Evolutionary conservation across 2,888 invertebrate genomes (phyloP).

Genomic region (Glomeris marginata): DNA sequence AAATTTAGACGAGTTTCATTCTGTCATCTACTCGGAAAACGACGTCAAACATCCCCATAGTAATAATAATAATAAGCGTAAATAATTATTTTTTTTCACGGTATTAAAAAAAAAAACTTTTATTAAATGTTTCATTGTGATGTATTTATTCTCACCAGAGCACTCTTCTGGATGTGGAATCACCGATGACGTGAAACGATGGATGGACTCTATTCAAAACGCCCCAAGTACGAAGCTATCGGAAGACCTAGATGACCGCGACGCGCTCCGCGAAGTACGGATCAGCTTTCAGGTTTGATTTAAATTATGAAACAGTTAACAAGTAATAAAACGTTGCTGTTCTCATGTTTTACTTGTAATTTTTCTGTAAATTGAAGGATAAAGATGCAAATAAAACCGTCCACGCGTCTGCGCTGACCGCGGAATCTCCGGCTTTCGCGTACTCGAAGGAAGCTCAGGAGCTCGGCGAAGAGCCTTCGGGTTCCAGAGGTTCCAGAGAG

Average conservation of each 20-base stretch:
- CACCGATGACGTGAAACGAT: constrained; percentile 68
- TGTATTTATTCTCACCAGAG: constrained; percentile 37
- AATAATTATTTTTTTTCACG: background rate
- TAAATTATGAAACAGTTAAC: too few species aligned
- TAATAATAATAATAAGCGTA: constrained; percentile 31
- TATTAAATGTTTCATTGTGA: constrained; percentile 3
- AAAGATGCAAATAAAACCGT: constrained; percentile 4
- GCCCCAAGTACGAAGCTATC: constrained; percentile 30
- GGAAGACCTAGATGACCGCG: constrained; percentile 16
- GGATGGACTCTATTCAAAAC: constrained; percentile 78
- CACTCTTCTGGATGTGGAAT: constrained; percentile 76
- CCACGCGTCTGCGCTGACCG: background rate
- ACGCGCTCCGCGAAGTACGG: constrained; percentile 1
- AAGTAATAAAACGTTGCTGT: too few species aligned
- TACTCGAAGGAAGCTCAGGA: constrained; percentile 18
- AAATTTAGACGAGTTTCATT: constrained; percentile 45
- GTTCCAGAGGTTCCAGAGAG: constrained; percentile 1
- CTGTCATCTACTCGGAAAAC: constrained; percentile 82
- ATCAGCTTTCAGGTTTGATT: too few species aligned
- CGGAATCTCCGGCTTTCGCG: constrained; percentile 11
- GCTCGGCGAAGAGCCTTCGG: background rate
- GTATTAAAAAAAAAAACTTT: background rate
- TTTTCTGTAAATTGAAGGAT: too few species aligned
- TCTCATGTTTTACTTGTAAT: background rate
- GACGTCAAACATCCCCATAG: constrained; percentile 76